These are phyloP conservation scores for Drosophila arawakana DNA, from an alignment of 1,140 invertebrate species.

Conservation along the genomic window DNA sequence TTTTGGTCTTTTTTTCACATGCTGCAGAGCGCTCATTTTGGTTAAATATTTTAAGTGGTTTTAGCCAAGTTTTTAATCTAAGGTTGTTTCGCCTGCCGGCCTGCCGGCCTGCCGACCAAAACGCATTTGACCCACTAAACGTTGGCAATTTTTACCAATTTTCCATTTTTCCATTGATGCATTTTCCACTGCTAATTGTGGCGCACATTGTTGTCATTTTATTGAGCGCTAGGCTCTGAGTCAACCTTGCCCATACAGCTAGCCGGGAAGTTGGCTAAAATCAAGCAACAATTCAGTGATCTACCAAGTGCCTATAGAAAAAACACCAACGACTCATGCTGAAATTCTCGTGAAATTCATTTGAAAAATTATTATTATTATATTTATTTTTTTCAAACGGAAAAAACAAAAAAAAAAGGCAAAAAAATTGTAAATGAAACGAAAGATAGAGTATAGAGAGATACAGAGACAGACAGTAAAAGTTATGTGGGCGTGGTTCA, in stretches of 20 bases:
- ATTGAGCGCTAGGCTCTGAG: constrained; percentile 53
- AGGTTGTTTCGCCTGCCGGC: constrained; percentile 43
- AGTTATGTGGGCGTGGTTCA: constrained; percentile 63
- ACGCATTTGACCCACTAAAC: constrained; percentile 78
- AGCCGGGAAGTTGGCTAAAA: constrained; percentile 10
- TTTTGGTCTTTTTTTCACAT: constrained; percentile 19
- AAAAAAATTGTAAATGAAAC: constrained; percentile 24
- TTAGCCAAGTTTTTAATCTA: constrained; percentile 62
- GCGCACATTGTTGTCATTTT: constrained; percentile 72
- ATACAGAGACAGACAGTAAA: constrained; percentile 29
- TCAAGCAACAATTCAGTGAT: not conserved
- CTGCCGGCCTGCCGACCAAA: constrained; percentile 32
- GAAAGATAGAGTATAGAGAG: constrained; percentile 5
- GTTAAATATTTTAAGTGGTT: constrained; percentile 81
- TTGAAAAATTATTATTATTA: constrained; percentile 48
- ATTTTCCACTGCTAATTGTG: constrained; percentile 73
- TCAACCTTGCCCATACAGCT: constrained; percentile 41
- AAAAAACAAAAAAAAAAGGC: constrained; percentile 31
- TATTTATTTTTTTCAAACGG: constrained; percentile 12
- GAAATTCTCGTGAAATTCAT: constrained; percentile 64
- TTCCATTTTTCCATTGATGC: constrained; percentile 45
- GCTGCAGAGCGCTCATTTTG: constrained; percentile 47
- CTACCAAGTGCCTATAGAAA: not conserved
- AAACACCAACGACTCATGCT: constrained; percentile 43
- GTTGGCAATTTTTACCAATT: constrained; percentile 42